Base-by-base conservation (phyloP, 2,113 vertebrate species). In the Amphiprion percula region DNA sequence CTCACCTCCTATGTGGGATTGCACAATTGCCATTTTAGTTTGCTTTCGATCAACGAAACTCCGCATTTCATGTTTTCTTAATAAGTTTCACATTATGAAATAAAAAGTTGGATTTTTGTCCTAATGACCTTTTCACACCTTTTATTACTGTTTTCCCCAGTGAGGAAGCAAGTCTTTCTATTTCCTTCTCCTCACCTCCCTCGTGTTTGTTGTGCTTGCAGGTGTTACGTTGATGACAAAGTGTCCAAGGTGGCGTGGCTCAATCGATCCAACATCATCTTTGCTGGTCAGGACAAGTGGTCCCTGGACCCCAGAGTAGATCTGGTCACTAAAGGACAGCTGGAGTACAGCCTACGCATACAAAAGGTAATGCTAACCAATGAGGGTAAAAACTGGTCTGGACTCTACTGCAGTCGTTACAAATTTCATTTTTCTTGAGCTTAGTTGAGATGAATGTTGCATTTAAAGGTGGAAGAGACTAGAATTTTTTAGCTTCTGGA, bases 191-290 rank as follows among this genome's bases (percentile, higher is more conserved):
- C 54, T 85, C 37, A 61, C 14, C 21, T 73, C 21, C 6, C 60
- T 63, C 23, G 0, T 39, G 74, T 49, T 24, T 76, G 46, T 79
- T 74, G 91, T 64, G 61, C 46, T 72, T 68, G 3, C 92, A 99
- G 98, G 95, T 99, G 98, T 88, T 97, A 97, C 61, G 97, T 99
- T 93, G 98, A 99, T 93, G 98, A 99, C 91, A 98, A 96, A 93
- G 97, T 97, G 90, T 99, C 97, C 10, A 99, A 97, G 89, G 98
- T 99, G 90, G 98, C 98, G 79, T 99, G 98, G 98, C 95, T 99
- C 93, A 99, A 99, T 94, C 98, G 98, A 90, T 99, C 98, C 0
- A 98, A 97, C 89, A 99, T 99, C 94, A 99, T 99, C 94, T 99
- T 98, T 85, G 98, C 98, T 39, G 97, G 97, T 59, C 95, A 97